Base-by-base conservation (phyloP, 2,888 invertebrate genomes). In the Lymantria dispar region DNA sequence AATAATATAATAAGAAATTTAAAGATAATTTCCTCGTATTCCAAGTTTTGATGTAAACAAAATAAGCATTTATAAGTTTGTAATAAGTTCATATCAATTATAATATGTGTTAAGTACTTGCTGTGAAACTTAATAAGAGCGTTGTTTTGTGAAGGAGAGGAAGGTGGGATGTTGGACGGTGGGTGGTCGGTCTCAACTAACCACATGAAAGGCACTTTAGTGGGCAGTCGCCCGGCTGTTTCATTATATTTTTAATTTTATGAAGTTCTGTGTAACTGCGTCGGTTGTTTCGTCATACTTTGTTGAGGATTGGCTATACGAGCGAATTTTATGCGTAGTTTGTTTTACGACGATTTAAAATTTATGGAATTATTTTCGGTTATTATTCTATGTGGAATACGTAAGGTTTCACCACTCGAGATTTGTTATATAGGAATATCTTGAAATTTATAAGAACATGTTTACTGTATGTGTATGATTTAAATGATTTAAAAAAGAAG, bases 211-310 rank as follows among this genome's bases (percentile, higher is more conserved):
- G 66, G 60, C 60, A 65, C 59, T 59, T 57, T 52, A 56, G 57
- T 52, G 55, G 51, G 45, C 51, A 57, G 58, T 54, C 62, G 56
- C 54, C 52, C 22, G 53, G 56, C 54, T 55, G 53, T 66, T 67
- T 56, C 58, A 63, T 68, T 66, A 59, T 65, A 67, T 68, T 67
- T 67, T 67, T 61, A 68, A 63, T 69, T 67, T 67, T 59, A 65
- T 59, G 66, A 60, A 58, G 56, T 59, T 64, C 50, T 60, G 48
- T 53, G 57, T 54, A 54, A 64, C 60, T 62, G 56, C 54, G 64
- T 53, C 59, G 55, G 48, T 45, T 52, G 48, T 57, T 64, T 52
- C 52, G 51, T 56, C 51, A 50, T 66, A 60, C 52, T 67, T 56
- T 52, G 41, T 45, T 40, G 49, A 40, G 53, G 22, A 33, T 43